These are phyloP conservation scores for Halcyon badia DNA, from an alignment of 2,797 vertebrate genomes.

Conservation along the genomic window DNA sequence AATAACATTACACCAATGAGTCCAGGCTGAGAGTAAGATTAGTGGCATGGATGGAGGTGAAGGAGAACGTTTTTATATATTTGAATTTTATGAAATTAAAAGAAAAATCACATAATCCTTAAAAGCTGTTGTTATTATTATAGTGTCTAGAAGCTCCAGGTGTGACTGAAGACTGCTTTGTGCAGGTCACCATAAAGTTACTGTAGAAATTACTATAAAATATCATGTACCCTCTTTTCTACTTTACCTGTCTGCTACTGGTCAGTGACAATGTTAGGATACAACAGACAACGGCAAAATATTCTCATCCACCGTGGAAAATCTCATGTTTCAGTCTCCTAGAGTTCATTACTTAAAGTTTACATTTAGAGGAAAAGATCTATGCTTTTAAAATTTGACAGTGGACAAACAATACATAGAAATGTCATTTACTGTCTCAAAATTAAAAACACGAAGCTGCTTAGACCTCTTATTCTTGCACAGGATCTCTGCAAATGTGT, in stretches of 20 bases:
- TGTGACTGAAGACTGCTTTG: background rate
- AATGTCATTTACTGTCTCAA: background rate
- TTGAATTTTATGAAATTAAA: background rate
- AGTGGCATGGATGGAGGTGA: background rate
- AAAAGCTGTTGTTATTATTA: background rate
- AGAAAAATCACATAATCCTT: background rate
- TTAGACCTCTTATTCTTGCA: background rate
- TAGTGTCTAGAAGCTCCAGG: background rate
- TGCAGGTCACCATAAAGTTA: background rate
- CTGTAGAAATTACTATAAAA: background rate
- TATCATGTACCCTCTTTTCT: background rate
- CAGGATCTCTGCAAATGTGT: background rate
- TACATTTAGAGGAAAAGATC: background rate
- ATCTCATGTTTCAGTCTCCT: background rate
- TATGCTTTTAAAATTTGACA: background rate
- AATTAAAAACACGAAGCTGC: background rate
- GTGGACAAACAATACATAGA: background rate
- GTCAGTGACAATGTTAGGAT: background rate
- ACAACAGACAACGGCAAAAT: background rate
- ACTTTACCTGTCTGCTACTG: background rate
- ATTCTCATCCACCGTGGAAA: background rate
- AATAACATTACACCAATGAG: background rate
- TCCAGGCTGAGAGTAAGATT: background rate
- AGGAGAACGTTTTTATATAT: background rate
- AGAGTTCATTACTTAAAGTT: background rate